Evolutionary conservation across 2,888 invertebrate genomes (phyloP).

Genomic region (Acanthosepion pharaonis): DNA sequence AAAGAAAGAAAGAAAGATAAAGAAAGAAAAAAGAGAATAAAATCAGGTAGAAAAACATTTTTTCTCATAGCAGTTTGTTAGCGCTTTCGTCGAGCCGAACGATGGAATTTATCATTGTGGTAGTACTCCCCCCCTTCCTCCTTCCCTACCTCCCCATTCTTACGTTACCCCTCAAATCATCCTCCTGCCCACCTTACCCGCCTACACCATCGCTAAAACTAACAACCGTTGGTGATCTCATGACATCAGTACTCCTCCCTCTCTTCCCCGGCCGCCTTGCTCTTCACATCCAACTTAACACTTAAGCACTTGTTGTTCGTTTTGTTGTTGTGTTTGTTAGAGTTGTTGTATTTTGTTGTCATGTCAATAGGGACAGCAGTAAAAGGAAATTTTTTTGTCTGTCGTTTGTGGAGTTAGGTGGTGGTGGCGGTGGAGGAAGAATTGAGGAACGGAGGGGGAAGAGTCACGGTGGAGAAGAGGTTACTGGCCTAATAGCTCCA

Average conservation of each 20-base stretch:
- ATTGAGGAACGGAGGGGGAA: neutral
- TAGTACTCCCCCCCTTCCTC: neutral
- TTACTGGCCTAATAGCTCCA: constrained; percentile 33
- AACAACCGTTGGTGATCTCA: constrained; percentile 33
- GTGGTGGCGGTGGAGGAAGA: neutral
- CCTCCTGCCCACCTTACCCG: neutral
- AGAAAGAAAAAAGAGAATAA: neutral
- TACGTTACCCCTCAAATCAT: neutral
- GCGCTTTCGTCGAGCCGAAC: neutral
- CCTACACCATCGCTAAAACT: constrained; percentile 9
- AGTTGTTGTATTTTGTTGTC: neutral
- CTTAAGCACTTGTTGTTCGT: neutral
- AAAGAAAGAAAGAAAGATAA: neutral
- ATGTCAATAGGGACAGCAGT: neutral
- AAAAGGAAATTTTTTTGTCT: neutral
- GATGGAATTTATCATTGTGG: constrained; percentile 12
- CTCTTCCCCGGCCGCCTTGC: neutral
- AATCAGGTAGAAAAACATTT: neutral
- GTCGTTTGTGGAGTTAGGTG: neutral
- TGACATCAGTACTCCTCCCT: neutral
- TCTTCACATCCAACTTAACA: neutral
- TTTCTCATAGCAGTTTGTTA: neutral
- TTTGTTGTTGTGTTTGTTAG: neutral
- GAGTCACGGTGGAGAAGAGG: neutral
- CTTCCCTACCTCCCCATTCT: neutral